A percentile compares a stretch with the other conserved stretches of the same genome.
Evolutionary conservation across 2,797 vertebrate species (phyloP).

Genomic region (Arctocebus calabarensis): DNA sequence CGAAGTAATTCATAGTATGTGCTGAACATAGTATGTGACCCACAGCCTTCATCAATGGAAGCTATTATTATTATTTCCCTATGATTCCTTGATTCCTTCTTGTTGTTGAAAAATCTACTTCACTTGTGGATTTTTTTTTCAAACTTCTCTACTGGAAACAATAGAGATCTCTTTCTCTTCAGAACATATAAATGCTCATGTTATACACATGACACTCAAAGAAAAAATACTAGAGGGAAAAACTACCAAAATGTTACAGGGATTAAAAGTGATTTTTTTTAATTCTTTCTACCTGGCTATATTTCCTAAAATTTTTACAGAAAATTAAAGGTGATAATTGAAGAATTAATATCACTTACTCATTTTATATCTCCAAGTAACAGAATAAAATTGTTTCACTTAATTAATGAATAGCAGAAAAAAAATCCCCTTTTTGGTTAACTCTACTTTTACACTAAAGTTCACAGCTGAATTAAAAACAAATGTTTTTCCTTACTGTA

Average conservation of each 20-base stretch:
- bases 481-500: slow-evolving; percentile 70
- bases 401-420: slow-evolving; percentile 25
- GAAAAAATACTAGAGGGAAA: neutral
- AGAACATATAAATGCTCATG: neutral
- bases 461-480: slow-evolving; percentile 76
- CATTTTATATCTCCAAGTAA: slow-evolving; percentile 40
- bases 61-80: neutral
- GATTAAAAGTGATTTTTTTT: slow-evolving; percentile 8
- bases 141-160: neutral
- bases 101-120: neutral
- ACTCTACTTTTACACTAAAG: slow-evolving; percentile 60
- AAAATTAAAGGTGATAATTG: slow-evolving; percentile 59
- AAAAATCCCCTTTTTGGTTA: slow-evolving; percentile 46
- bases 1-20: neutral
- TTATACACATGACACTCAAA: neutral
- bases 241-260: neutral
- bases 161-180: neutral
- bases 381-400: slow-evolving; percentile 39
- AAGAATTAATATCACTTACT: slow-evolving; percentile 30
- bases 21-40: neutral
- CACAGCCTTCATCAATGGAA: neutral
- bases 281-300: slow-evolving; percentile 7
- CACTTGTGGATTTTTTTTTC: neutral
- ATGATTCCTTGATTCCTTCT: neutral
- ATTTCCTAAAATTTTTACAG: slow-evolving; percentile 57